These are phyloP conservation scores for Brevimyrus niger DNA, from an alignment of 2,113 vertebrate genomes.

Conservation along the genomic window DNA sequence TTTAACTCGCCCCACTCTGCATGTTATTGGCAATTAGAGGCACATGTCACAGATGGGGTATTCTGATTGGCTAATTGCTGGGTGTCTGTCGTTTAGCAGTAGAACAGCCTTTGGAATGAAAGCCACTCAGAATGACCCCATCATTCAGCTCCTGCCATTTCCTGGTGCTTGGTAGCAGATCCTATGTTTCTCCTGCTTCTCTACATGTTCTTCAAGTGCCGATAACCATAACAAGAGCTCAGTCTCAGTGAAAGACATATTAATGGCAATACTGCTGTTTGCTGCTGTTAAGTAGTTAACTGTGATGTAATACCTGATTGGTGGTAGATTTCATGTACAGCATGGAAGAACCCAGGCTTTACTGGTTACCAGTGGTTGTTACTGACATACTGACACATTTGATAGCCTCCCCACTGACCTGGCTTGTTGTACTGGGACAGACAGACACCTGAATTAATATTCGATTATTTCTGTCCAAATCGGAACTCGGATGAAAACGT, in stretches of 20 bases:
- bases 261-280: not conserved
- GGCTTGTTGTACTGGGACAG: not conserved
- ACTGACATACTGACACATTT: conserved; percentile 9
- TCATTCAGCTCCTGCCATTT: conserved; percentile 23
- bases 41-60: conserved; percentile 29
- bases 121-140: conserved; percentile 62
- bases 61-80: conserved; percentile 73
- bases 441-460: not conserved
- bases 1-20: conserved; percentile 44
- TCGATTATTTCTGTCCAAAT: too few relatives aligned
- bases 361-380: not conserved
- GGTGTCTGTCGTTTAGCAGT: conserved; percentile 31
- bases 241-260: not conserved
- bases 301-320: not conserved
- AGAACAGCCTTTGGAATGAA: conserved; percentile 33
- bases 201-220: not conserved
- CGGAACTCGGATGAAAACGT: too few relatives aligned
- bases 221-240: not conserved
- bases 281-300: not conserved
- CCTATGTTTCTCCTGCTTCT: not conserved
- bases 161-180: conserved; percentile 33
- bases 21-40: conserved; percentile 31
- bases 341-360: not conserved
- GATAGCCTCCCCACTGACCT: not conserved
- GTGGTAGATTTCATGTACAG: not conserved